These are phyloP conservation scores for Megamerina dolium DNA, from an alignment of 2,888 invertebrate genomes.

Conservation along the genomic window DNA sequence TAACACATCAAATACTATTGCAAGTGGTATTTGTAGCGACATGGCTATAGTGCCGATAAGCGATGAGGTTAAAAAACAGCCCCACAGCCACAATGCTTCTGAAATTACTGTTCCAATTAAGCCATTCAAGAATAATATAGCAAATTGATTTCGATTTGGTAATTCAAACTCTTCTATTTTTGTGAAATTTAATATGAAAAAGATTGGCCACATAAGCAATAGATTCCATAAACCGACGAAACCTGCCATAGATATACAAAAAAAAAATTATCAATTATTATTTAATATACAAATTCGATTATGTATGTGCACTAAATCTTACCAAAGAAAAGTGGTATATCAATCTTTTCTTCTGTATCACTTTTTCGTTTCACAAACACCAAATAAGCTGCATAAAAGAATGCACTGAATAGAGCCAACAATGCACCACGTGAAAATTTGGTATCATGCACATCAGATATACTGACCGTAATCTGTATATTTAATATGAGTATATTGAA, in stretches of 20 bases:
- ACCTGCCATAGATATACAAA: constrained; percentile 54
- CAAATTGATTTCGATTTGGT: constrained; percentile 76
- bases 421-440: constrained; percentile 71
- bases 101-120: constrained; percentile 85
- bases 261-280: background rate
- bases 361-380: constrained; percentile 80
- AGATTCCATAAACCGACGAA: constrained; percentile 90
- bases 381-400: constrained; percentile 86
- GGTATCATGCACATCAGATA: constrained; percentile 66
- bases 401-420: constrained; percentile 77
- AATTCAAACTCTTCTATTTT: constrained; percentile 78
- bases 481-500: constrained; percentile 12
- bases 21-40: constrained; percentile 81
- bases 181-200: constrained; percentile 78
- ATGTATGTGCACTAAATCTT: too few relatives aligned
- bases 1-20: constrained; percentile 77
- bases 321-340: constrained; percentile 95
- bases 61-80: constrained; percentile 87
- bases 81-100: constrained; percentile 92
- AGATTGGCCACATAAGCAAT: constrained; percentile 82
- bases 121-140: constrained; percentile 76
- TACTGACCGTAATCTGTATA: constrained; percentile 66
- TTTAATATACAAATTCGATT: background rate
- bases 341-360: constrained; percentile 88
- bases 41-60: constrained; percentile 81